phyloP scores from a whole-genome alignment of 2,797 vertebrate genomes.

The Choloepus didactylus region DNA sequence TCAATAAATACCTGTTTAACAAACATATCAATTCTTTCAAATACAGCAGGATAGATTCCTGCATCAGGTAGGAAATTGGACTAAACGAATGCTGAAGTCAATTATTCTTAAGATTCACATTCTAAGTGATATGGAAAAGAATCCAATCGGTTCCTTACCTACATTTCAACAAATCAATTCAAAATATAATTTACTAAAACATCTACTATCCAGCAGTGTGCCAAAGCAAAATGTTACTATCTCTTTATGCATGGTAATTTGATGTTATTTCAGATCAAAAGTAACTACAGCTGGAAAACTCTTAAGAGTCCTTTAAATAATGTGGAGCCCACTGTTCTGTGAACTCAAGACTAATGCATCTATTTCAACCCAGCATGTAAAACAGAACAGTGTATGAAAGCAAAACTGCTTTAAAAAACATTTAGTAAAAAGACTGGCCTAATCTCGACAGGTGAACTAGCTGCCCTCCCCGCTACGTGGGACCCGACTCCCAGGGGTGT shows the following conservation, averaged over 20 bases:
- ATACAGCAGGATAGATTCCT: not conserved
- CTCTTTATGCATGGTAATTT: constrained; percentile 6
- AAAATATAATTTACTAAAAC: constrained; percentile 51
- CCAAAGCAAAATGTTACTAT: constrained; percentile 30
- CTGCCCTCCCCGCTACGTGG: no score
- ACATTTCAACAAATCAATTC: not conserved
- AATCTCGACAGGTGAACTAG: not conserved
- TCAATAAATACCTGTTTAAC: constrained; percentile 45
- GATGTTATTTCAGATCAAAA: constrained; percentile 47
- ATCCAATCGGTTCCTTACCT: not conserved
- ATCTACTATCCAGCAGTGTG: constrained; percentile 3
- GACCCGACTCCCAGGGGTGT: no score
- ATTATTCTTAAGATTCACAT: constrained; percentile 55
- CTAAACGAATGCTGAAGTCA: constrained; percentile 18
- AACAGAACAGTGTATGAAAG: constrained; percentile 27
- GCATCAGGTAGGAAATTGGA: constrained; percentile 11
- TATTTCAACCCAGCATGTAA: constrained; percentile 53
- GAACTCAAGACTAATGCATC: constrained; percentile 8
- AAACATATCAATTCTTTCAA: constrained; percentile 22
- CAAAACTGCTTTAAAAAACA: constrained; percentile 40
- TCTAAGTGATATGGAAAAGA: not conserved
- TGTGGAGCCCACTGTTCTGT: not conserved
- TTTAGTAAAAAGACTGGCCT: not conserved
- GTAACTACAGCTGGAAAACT: constrained; percentile 53
- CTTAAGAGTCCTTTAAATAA: constrained; percentile 55